Base-by-base conservation (phyloP, 2,888 invertebrate species). In the Ophraella communa region DNA sequence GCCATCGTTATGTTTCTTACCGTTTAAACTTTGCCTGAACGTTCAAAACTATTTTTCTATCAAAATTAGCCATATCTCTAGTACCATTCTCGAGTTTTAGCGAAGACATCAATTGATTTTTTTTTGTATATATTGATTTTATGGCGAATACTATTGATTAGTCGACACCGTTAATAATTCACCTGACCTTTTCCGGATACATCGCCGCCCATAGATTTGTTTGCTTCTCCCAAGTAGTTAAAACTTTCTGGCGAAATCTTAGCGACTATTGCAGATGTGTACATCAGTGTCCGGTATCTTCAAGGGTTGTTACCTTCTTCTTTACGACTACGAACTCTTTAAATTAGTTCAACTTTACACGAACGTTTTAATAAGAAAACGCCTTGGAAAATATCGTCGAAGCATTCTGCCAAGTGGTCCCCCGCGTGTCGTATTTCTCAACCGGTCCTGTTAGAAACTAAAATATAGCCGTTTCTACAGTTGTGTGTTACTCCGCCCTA, bases 281-380 rank as follows among this genome's bases (percentile, higher is more conserved):
- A 76, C 73, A 77, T 77, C 76, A 78, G 77, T 77, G 77, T 77
- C 78, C 79, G 73, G 74, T 53, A 57, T 77, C 77, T 81, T 80
- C 80, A 80, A 79, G 81, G 80, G 80, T 78, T 79, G 80, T 79
- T 80, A 80, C 77, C 77, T 79, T 74, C 79, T 80, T 81, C 82
- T 82, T 81, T 82, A 82, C 80, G 80, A 79, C 77, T 77, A 75
- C 72, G 69, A 80, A 80, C 79, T 81, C 81, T 82, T n/a, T 82
- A 81, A 82, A 82, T 82, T 81, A 82, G 82, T 81, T 77, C 78
- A 78, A 80, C 79, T 80, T 80, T 79, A 77, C 79, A 79, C 80
- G 77, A 79, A 79, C 79, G 79, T 76, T 80, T 79, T 78, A 81
- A 81, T 81, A 81, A 81, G 81, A 80, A 80, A 80, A 80, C 79